These are phyloP conservation scores for Siniperca chuatsi DNA, from an alignment of 2,113 vertebrate genomes.

Conservation along the genomic window DNA sequence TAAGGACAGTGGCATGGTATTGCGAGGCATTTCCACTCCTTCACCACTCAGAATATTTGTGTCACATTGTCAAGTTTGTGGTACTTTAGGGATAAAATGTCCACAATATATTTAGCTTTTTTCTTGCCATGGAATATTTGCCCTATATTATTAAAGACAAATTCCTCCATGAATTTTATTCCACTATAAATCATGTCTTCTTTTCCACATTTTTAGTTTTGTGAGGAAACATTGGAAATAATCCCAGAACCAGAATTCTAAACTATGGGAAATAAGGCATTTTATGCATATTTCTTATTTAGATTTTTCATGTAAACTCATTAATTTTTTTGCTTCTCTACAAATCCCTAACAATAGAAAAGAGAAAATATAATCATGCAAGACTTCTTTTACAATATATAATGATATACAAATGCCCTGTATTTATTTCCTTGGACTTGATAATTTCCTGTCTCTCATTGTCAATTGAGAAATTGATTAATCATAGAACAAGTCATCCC, in stretches of 20 bases:
- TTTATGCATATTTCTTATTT: slow-evolving; percentile 40
- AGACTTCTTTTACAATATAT: not conserved
- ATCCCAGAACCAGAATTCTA: slow-evolving; percentile 36
- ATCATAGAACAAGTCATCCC: slow-evolving; percentile 48
- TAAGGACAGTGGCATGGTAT: slow-evolving; percentile 19
- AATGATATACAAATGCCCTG: not conserved
- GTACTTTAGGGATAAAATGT: slow-evolving; percentile 4
- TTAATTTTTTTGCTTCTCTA: slow-evolving; percentile 4
- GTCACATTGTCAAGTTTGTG: slow-evolving; percentile 44
- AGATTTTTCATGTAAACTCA: slow-evolving; percentile 4
- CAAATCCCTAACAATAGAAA: not conserved
- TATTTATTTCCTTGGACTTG: slow-evolving; percentile 2
- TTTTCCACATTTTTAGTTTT: slow-evolving; percentile 53
- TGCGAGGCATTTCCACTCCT: slow-evolving; percentile 18
- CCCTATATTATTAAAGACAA: slow-evolving; percentile 41
- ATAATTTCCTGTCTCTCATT: slow-evolving; percentile 28
- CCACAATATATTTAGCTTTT: slow-evolving; percentile 33
- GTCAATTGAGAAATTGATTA: slow-evolving; percentile 59
- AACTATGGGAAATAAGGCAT: slow-evolving; percentile 29
- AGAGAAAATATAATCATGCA: not conserved
- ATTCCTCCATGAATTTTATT: slow-evolving; percentile 29
- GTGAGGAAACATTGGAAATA: slow-evolving; percentile 41
- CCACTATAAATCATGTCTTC: slow-evolving; percentile 43
- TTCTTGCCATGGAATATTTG: slow-evolving; percentile 26
- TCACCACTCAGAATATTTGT: slow-evolving; percentile 41